Conservation (phyloP, 2,797 vertebrate species). For the Gorsachius magnificus region DNA sequence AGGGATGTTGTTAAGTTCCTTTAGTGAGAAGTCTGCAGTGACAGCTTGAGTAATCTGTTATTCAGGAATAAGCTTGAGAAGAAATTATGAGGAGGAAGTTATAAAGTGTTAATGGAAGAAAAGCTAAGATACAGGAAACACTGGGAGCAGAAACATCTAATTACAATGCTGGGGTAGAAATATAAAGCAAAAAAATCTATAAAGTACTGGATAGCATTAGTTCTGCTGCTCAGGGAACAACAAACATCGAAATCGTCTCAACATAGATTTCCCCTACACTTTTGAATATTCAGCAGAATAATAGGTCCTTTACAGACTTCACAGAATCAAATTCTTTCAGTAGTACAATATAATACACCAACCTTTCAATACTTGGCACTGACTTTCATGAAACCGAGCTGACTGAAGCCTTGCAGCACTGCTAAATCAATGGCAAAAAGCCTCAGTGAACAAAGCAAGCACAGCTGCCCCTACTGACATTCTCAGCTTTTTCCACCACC, state of each 20-base stretch:
- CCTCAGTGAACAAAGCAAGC: neutral
- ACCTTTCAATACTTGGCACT: neutral
- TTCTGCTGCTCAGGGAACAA: neutral
- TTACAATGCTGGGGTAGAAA: neutral
- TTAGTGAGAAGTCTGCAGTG: neutral
- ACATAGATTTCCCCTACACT: neutral
- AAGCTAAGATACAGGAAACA: neutral
- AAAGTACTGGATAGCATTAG: neutral
- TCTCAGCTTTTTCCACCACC: neutral
- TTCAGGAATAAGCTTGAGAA: neutral
- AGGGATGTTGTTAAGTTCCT: neutral
- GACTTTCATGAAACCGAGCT: neutral
- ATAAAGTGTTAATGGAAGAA: neutral
- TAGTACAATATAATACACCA: neutral
- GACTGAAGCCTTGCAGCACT: neutral
- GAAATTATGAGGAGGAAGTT: neutral
- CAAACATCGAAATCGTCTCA: neutral
- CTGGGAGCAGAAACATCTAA: neutral
- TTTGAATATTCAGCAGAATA: neutral
- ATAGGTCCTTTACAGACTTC: neutral
- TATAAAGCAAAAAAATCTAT: neutral
- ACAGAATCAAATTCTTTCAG: neutral
- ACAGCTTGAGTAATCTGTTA: neutral
- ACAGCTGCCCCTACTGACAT: neutral
- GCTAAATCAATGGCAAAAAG: neutral